Conservation (phyloP, 92 coral and sea anemone species). For the Paragorgia papillata region DNA sequence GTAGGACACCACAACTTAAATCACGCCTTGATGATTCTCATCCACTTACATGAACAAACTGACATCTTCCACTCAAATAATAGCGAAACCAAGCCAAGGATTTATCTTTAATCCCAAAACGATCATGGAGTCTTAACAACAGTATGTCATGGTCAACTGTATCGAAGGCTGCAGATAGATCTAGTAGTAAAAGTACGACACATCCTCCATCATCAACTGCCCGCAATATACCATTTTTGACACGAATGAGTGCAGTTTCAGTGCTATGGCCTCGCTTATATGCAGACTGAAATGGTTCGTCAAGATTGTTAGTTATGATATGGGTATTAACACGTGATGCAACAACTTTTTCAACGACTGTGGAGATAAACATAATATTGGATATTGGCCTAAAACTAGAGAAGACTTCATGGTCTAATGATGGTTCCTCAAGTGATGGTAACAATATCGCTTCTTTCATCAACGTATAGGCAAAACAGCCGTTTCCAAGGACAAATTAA, state of each 20-base stretch:
- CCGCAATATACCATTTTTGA: constrained; percentile 38
- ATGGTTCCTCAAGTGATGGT: constrained; percentile 36
- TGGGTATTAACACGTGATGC: neutral
- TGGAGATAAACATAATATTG: constrained; percentile 35
- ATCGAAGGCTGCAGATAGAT: constrained; percentile 21
- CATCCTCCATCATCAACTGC: constrained; percentile 14
- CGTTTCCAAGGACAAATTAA: constrained; percentile 40
- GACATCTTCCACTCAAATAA: constrained; percentile 33
- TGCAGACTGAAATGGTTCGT: constrained; percentile 36
- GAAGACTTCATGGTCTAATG: constrained; percentile 15
- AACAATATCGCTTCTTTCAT: constrained; percentile 35
- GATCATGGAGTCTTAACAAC: constrained; percentile 23
- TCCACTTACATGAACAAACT: constrained; percentile 35
- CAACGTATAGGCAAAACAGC: constrained; percentile 33
- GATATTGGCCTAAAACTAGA: constrained; percentile 37
- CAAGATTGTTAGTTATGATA: constrained; percentile 8
- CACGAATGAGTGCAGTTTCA: constrained; percentile 49
- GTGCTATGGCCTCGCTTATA: constrained; percentile 36
- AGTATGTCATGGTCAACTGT: constrained; percentile 46
- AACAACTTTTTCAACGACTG: constrained; percentile 36
- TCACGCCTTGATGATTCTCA: constrained; percentile 7
- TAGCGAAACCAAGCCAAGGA: constrained; percentile 50
- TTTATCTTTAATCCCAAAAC: constrained; percentile 50
- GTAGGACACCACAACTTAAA: constrained; percentile 56
- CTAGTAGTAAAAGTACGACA: constrained; percentile 48